Percentiles rank a stretch among this genome's conserved stretches.
Evolutionary conservation across 2,797 vertebrate species (phyloP).

Genomic region (Falco columbarius): DNA sequence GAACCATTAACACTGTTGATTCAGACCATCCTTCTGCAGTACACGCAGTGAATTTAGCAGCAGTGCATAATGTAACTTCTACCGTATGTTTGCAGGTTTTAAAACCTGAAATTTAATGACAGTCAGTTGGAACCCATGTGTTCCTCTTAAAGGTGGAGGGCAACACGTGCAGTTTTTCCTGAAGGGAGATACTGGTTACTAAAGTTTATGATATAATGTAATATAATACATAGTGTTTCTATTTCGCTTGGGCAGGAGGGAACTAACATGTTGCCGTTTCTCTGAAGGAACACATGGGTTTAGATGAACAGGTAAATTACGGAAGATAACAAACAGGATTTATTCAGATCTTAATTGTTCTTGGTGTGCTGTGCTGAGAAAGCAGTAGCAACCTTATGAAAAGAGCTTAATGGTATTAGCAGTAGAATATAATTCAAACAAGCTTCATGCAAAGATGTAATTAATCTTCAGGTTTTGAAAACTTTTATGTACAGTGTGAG

Average conservation of each 20-base stretch:
- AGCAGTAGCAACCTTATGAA: neutral
- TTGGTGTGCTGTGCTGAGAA: neutral
- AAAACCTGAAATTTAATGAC: conserved; percentile 29
- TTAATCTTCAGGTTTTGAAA: neutral
- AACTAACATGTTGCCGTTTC: neutral
- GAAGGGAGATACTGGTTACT: neutral
- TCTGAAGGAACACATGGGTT: neutral
- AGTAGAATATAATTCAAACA: neutral
- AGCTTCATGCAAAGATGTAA: neutral
- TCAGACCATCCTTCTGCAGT: neutral
- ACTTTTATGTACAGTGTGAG: neutral
- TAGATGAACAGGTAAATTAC: neutral
- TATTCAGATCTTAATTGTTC: neutral
- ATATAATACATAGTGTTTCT: neutral
- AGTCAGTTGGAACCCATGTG: conserved; percentile 1
- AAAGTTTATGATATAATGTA: neutral
- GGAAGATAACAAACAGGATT: neutral
- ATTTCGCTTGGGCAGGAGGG: neutral
- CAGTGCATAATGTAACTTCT: neutral
- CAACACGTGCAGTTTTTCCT: neutral
- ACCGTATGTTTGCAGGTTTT: conserved; percentile 21
- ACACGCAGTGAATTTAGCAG: neutral
- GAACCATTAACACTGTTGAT: neutral
- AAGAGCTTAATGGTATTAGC: neutral
- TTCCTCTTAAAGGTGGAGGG: neutral